A percentile compares a stretch with the other conserved stretches of the same genome.
These are phyloP conservation scores for Xestia c-nigrum DNA, from an alignment of 2,888 invertebrate genomes.

Conservation along the genomic window DNA sequence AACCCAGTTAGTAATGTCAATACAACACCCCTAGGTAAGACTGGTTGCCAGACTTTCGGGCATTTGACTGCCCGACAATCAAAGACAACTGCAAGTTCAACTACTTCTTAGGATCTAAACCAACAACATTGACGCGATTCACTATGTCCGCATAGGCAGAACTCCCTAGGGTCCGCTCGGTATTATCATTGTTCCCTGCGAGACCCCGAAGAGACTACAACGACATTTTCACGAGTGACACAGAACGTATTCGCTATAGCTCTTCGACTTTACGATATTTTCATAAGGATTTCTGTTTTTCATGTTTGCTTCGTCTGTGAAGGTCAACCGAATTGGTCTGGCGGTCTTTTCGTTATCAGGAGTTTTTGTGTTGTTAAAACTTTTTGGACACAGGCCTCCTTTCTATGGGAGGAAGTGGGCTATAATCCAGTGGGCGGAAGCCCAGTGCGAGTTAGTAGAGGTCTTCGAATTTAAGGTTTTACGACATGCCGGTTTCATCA, in stretches of 20 bases:
- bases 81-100: background rate
- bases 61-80: too few species aligned
- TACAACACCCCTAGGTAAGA: too few species aligned
- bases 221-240: constrained; percentile 56
- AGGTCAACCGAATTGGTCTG: too few species aligned
- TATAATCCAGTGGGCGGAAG: background rate
- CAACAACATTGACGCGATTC: constrained; percentile 44
- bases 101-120: constrained; percentile 41
- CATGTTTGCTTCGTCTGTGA: constrained; percentile 25
- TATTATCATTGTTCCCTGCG: constrained; percentile 74
- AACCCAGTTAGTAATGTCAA: too few species aligned
- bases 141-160: constrained; percentile 51
- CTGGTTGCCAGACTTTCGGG: too few species aligned
- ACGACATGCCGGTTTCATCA: background rate
- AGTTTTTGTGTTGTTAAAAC: background rate
- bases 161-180: constrained; percentile 71
- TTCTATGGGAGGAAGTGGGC: background rate
- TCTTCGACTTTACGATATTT: constrained; percentile 48
- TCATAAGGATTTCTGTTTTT: constrained; percentile 59
- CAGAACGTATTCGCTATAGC: constrained; percentile 58
- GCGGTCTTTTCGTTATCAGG: background rate
- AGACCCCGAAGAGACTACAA: constrained; percentile 30
- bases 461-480: background rate
- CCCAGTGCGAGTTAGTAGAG: background rate
- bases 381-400: background rate